phyloP scores from a whole-genome alignment of 2,113 vertebrate species.

The Polypterus bichir region DNA sequence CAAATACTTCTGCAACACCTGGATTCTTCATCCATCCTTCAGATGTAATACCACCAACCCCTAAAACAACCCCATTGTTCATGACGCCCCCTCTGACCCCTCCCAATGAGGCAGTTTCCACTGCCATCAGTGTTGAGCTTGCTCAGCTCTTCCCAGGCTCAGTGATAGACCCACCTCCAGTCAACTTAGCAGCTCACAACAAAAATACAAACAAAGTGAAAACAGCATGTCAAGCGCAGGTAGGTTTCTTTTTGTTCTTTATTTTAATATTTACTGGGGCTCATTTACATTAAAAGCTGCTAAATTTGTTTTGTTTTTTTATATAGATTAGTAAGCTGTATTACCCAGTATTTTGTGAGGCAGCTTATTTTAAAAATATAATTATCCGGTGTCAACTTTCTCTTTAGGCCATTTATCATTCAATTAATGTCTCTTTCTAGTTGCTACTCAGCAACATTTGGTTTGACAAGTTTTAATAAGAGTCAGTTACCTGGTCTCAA shows the following conservation, averaged over 20 bases:
- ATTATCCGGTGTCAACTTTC: too few species aligned
- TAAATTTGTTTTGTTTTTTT: too few species aligned
- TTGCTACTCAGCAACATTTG: too few species aligned
- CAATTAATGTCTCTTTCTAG: too few species aligned
- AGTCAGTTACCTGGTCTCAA: too few species aligned
- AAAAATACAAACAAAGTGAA: conserved; percentile 83
- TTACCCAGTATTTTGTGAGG: too few species aligned
- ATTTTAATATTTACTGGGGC: too few species aligned
- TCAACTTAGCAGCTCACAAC: conserved; percentile 79
- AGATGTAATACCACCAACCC: conserved; percentile 94
- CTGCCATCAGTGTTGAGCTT: conserved; percentile 87
- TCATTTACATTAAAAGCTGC: too few species aligned
- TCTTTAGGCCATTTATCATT: too few species aligned
- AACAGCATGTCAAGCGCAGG: conserved; percentile 54
- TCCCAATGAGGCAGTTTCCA: conserved; percentile 89
- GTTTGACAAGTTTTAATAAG: too few species aligned
- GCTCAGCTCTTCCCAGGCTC: conserved; percentile 92
- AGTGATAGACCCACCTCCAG: conserved; percentile 80
- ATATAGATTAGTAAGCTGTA: too few species aligned
- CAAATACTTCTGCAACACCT: conserved; percentile 76
- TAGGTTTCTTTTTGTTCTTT: not conserved
- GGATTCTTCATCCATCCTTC: conserved; percentile 97
- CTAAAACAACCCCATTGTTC: conserved; percentile 95
- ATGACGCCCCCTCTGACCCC: conserved; percentile 97
- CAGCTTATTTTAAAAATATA: too few species aligned